phyloP scores from a whole-genome alignment of 2,113 vertebrate genomes.

The Salvelinus alpinus region DNA sequence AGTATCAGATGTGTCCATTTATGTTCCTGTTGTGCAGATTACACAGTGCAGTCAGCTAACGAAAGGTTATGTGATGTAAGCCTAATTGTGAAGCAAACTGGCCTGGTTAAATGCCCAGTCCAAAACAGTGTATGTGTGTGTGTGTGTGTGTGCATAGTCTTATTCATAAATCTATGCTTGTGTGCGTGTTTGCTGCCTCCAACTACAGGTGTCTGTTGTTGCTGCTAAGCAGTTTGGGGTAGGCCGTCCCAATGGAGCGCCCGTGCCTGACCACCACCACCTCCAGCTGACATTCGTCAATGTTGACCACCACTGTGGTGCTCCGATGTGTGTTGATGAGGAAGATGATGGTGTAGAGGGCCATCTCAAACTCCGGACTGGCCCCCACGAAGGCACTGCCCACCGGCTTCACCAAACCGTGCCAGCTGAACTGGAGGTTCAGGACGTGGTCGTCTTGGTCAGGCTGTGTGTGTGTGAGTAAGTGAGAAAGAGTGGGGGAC shows the following conservation, averaged over 20 bases:
- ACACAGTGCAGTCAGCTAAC: too few relatives aligned
- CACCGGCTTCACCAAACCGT: slow-evolving; percentile 77
- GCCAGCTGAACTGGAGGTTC: slow-evolving; percentile 89
- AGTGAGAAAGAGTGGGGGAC: neutral
- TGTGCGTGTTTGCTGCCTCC: neutral
- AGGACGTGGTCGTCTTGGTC: slow-evolving; percentile 83
- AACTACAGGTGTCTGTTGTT: slow-evolving; percentile 57
- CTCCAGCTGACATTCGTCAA: slow-evolving; percentile 81
- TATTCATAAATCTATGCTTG: neutral
- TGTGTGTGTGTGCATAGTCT: too few relatives aligned
- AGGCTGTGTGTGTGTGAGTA: slow-evolving; percentile 64
- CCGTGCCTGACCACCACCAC: slow-evolving; percentile 78
- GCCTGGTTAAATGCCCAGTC: too few relatives aligned
- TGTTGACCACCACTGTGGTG: slow-evolving; percentile 70
- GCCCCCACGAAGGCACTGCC: slow-evolving; percentile 82
- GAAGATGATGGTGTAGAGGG: slow-evolving; percentile 83
- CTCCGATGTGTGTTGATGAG: slow-evolving; percentile 73
- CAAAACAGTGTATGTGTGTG: too few relatives aligned
- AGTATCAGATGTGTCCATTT: too few relatives aligned
- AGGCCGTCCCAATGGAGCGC: slow-evolving; percentile 79
- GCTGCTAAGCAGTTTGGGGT: slow-evolving; percentile 79
- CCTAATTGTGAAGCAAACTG: too few relatives aligned
- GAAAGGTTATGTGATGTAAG: too few relatives aligned
- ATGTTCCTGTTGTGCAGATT: too few relatives aligned
- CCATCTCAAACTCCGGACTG: slow-evolving; percentile 84